These are phyloP conservation scores for Eucriotettix oculatus DNA, from an alignment of 2,888 invertebrate genomes.

Conservation along the genomic window DNA sequence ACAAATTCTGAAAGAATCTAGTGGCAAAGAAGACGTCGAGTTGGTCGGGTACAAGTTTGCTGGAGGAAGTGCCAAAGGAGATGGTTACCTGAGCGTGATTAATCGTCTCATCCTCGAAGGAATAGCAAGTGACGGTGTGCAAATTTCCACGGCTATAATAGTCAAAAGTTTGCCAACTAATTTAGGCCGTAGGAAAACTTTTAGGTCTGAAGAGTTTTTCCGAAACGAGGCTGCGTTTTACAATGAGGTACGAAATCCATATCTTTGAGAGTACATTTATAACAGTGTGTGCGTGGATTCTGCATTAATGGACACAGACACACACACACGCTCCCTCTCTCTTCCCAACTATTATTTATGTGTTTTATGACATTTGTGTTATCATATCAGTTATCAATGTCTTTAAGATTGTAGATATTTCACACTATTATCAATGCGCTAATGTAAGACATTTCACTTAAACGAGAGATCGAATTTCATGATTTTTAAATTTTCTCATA, in stretches of 20 bases:
- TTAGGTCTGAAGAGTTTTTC: neutral
- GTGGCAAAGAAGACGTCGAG: neutral
- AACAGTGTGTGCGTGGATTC: no score
- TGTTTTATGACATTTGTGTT: no score
- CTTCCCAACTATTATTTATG: no score
- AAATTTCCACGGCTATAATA: neutral
- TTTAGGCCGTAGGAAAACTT: neutral
- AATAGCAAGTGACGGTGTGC: neutral
- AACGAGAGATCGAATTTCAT: no score
- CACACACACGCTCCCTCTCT: no score
- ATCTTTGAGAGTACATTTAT: no score
- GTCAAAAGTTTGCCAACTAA: neutral
- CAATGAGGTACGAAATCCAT: neutral
- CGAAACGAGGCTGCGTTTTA: neutral
- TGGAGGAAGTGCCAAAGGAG: neutral
- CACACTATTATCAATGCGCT: no score
- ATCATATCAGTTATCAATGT: no score
- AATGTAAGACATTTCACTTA: no score
- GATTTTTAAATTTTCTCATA: no score
- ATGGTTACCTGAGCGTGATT: neutral
- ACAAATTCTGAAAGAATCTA: neutral
- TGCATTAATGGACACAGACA: no score
- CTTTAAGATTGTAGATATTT: no score
- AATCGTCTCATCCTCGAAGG: neutral
- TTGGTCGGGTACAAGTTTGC: neutral